phyloP scores from a whole-genome alignment of 2,797 vertebrate genomes.

The Amphiprion clarkii region DNA sequence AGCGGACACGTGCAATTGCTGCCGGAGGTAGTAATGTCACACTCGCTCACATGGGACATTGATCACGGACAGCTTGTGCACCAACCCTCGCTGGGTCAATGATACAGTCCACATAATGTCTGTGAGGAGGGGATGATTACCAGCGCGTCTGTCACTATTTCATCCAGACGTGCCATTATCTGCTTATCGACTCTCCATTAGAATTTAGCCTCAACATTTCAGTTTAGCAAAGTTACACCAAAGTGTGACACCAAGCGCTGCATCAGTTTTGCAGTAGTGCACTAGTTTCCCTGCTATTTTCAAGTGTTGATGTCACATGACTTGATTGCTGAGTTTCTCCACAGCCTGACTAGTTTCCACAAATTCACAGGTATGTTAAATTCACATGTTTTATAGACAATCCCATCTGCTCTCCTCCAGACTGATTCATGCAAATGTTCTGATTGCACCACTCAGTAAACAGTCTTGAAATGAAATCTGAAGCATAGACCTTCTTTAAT shows the following conservation, averaged over 20 bases:
- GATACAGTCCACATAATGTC: constrained; percentile 34
- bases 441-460: no score
- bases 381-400: no score
- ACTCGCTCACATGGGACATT: constrained; percentile 69
- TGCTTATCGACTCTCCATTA: constrained; percentile 23
- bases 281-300: background rate
- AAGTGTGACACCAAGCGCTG: background rate
- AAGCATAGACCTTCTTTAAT: no score
- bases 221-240: no score
- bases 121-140: constrained; percentile 12
- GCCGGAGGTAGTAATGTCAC: constrained; percentile 60
- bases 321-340: background rate
- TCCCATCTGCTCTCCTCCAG: no score
- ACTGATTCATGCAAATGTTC: no score
- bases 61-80: constrained; percentile 52
- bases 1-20: constrained; percentile 54
- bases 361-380: no score
- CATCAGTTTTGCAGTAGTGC: background rate
- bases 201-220: constrained; percentile 2
- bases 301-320: background rate
- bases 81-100: constrained; percentile 50
- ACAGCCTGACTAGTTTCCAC: no score
- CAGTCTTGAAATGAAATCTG: no score
- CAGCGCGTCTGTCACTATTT: constrained; percentile 15
- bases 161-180: constrained; percentile 34